phyloP scores from a whole-genome alignment of 1,140 invertebrate genomes.

The Drosophila subpulchrella region DNA sequence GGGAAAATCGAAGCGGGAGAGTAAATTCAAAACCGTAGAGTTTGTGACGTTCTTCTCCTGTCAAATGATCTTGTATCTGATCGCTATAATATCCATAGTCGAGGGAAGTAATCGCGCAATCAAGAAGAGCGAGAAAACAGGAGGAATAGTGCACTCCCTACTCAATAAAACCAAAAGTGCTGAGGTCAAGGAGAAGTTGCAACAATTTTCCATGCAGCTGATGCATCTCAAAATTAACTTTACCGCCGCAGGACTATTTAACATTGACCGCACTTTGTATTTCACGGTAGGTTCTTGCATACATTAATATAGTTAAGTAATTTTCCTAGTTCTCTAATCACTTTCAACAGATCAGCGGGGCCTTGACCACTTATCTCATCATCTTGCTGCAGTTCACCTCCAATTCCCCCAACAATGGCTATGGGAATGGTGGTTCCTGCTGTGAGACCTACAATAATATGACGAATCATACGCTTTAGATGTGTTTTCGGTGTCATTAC shows the following conservation, averaged over 20 bases:
- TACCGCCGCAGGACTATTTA: constrained; percentile 81
- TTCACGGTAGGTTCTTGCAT: constrained; percentile 66
- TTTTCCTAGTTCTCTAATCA: background rate
- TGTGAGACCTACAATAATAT: constrained; percentile 58
- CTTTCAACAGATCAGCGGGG: constrained; percentile 74
- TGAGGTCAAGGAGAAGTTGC: constrained; percentile 77
- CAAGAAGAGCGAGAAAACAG: constrained; percentile 83
- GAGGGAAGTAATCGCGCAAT: constrained; percentile 81
- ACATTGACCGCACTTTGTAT: constrained; percentile 80
- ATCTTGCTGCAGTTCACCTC: constrained; percentile 83
- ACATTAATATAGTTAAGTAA: background rate
- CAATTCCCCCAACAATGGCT: constrained; percentile 46
- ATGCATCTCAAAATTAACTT: constrained; percentile 82
- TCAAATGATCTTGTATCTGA: constrained; percentile 81
- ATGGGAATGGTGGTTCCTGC: constrained; percentile 40
- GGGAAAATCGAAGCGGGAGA: constrained; percentile 77
- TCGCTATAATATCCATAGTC: constrained; percentile 81
- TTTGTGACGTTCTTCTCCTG: constrained; percentile 83
- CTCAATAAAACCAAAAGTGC: constrained; percentile 75
- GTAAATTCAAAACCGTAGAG: constrained; percentile 81
- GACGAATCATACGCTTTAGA: constrained; percentile 63
- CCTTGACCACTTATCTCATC: constrained; percentile 81
- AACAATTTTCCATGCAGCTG: constrained; percentile 81
- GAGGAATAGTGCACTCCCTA: constrained; percentile 76
- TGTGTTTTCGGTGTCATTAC: background rate